Evolutionary conservation across 2,888 invertebrate genomes (phyloP).

Genomic region (Seira musarum): DNA sequence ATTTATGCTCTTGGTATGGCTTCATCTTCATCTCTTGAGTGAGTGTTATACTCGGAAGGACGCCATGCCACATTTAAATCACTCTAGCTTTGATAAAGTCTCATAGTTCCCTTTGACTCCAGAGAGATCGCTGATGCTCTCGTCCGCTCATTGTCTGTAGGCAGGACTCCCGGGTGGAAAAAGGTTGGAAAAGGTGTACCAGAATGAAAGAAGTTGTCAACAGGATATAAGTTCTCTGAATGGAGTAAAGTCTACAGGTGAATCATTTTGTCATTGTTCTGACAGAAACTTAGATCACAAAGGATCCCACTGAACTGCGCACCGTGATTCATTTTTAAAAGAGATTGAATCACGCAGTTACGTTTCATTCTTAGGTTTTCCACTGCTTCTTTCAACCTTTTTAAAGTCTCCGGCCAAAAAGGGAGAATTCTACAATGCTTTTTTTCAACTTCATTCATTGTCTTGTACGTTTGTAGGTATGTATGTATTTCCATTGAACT

Average conservation of each 20-base stretch:
- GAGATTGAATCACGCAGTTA: constrained; percentile 16
- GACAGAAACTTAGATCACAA: constrained; percentile 6
- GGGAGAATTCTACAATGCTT: constrained; percentile 8
- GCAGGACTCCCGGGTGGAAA: constrained; percentile 60
- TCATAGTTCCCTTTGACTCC: too few relatives aligned
- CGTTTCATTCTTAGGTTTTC: constrained; percentile 18
- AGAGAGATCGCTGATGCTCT: too few relatives aligned
- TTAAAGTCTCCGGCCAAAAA: constrained; percentile 5
- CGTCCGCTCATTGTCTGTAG: too few relatives aligned
- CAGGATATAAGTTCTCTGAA: constrained; percentile 37
- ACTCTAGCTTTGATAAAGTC: too few relatives aligned
- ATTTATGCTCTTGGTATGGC: too few relatives aligned
- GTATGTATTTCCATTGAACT: background rate
- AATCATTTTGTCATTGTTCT: background rate
- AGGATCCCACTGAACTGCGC: constrained; percentile 28
- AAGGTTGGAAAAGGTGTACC: constrained; percentile 68
- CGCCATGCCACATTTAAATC: too few relatives aligned
- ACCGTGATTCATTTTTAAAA: background rate
- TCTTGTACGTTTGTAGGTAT: background rate
- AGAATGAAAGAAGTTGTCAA: constrained; percentile 60
- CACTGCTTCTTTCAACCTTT: constrained; percentile 23
- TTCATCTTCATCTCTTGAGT: too few relatives aligned
- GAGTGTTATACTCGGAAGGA: too few relatives aligned
- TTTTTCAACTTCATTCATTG: constrained; percentile 22
- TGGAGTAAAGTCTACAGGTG: constrained; percentile 2